Percentiles rank a stretch among this genome's conserved stretches.
phyloP scores from a whole-genome alignment of 2,113 vertebrate genomes.

The Atractosteus spatula region DNA sequence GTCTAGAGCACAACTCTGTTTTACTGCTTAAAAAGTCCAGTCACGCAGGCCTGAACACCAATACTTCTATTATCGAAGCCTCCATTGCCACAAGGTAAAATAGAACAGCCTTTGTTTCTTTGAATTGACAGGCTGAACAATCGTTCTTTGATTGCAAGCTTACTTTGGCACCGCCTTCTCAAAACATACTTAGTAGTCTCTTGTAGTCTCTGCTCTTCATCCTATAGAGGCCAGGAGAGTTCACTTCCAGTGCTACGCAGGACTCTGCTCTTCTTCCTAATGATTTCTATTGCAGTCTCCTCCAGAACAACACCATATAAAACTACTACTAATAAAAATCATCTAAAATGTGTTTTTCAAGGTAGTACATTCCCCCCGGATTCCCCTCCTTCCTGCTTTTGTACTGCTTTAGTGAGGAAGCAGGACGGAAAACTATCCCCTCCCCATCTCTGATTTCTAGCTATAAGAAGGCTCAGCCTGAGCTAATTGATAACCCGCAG shows the following conservation, averaged over 20 bases:
- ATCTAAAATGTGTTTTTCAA: background rate
- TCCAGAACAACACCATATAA: no score
- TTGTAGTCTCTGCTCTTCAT: no score
- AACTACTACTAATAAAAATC: no score
- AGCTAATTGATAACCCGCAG: constrained; percentile 70
- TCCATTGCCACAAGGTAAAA: constrained; percentile 13
- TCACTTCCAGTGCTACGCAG: no score
- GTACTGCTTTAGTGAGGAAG: constrained; percentile 8
- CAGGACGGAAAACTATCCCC: constrained; percentile 4
- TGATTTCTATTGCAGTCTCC: no score
- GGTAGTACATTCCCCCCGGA: background rate
- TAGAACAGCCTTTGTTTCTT: constrained; percentile 18
- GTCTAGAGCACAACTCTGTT: background rate
- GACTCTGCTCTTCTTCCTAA: no score
- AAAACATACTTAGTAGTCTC: background rate
- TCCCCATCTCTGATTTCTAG: constrained; percentile 43
- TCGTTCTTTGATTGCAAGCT: constrained; percentile 32
- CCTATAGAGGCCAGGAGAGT: no score
- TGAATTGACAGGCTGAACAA: constrained; percentile 34
- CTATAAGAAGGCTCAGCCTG: constrained; percentile 60
- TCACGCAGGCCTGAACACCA: constrained; percentile 13
- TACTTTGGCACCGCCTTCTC: constrained; percentile 27
- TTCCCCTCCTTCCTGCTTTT: constrained; percentile 15
- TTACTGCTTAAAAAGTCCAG: constrained; percentile 11
- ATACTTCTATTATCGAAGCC: constrained; percentile 6